Base-by-base conservation (phyloP, 2,113 vertebrate species). In the Triplophysa dalaica region DNA sequence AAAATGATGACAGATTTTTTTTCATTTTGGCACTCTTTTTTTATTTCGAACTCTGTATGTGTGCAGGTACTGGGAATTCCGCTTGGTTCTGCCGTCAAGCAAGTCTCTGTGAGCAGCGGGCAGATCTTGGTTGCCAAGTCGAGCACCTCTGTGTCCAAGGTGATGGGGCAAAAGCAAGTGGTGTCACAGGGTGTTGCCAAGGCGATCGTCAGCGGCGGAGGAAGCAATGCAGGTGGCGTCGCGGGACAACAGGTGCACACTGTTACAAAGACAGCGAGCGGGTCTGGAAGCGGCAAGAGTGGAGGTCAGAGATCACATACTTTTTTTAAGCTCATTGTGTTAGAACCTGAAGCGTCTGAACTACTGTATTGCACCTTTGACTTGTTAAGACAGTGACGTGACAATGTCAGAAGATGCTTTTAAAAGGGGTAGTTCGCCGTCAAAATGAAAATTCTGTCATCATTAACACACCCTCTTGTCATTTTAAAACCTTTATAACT, bases 141-240 rank as follows among this genome's bases (percentile, higher is more conserved):
- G 77, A 92, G 91, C 88, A 93, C 96, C 26, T 93, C 95, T 0
- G 93, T 93, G 21, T 91, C 96, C 83, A 98, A 98, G 87, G 93
- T 96, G 82, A 93, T 97, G 85, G 94, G 94, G 8, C 94, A 94
- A 2, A 99, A 99, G 87, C 97, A 98, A 88, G 95, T 98, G 83
- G 91, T 98, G 84, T 95, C 96, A 74, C 98, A 99, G 91, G 97
- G 98, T 79, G 96, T 99, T 13, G 97, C 98, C 81, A 98, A 99
- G 89, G 97, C 97, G 79, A 95, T 99, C 0, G 96, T 98, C 86
- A 98, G 96, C 4, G 94, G 96, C 85, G 92, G 93, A 82, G 91
- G 94, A 26, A 93, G 95, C 87, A 91, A 94, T 0, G 89, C 93
- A 78, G 91, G 94, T 38, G 91, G 93, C 70, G 92, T 95, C 72